A percentile compares a stretch with the other conserved stretches of the same genome.
Conservation (phyloP, 2,888 invertebrate species). For the Eristalinus aeneus region DNA sequence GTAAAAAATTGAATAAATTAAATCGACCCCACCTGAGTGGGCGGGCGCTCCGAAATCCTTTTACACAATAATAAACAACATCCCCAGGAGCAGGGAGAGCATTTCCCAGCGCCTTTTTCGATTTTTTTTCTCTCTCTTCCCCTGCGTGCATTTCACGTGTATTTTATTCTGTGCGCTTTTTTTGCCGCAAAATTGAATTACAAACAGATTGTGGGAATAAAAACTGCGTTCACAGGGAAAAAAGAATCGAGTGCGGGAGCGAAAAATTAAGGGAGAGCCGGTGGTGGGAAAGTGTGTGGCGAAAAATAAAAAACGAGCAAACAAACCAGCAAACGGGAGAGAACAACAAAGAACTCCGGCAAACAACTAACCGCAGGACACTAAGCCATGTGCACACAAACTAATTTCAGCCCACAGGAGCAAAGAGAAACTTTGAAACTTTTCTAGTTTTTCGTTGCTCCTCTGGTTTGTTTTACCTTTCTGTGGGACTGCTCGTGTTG, state of each 20-base stretch:
- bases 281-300: neutral
- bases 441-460: slow-evolving; percentile 23
- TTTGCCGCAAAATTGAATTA: slow-evolving; percentile 52
- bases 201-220: slow-evolving; percentile 57
- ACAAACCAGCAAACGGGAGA: slow-evolving; percentile 7
- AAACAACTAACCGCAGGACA: slow-evolving; percentile 67
- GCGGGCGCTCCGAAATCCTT: slow-evolving; percentile 38
- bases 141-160: neutral
- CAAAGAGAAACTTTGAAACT: slow-evolving; percentile 62
- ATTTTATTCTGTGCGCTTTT: neutral
- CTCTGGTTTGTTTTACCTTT: neutral
- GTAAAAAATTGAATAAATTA: slow-evolving; percentile 63
- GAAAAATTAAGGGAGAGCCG: slow-evolving; percentile 10
- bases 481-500: neutral
- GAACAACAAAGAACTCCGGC: slow-evolving; percentile 34
- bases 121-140: neutral
- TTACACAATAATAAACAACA: slow-evolving; percentile 42
- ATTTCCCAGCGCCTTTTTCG: neutral
- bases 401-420: slow-evolving; percentile 52
- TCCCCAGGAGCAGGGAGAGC: slow-evolving; percentile 34
- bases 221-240: slow-evolving; percentile 40
- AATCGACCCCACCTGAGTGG: slow-evolving; percentile 17
- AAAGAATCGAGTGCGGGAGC: neutral
- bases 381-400: slow-evolving; percentile 66
- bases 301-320: neutral